Evolutionary conservation across 2,797 vertebrate species (phyloP), one percentile per base, ranked within the genome.

Genomic region (Coregonus sp.): DNA sequence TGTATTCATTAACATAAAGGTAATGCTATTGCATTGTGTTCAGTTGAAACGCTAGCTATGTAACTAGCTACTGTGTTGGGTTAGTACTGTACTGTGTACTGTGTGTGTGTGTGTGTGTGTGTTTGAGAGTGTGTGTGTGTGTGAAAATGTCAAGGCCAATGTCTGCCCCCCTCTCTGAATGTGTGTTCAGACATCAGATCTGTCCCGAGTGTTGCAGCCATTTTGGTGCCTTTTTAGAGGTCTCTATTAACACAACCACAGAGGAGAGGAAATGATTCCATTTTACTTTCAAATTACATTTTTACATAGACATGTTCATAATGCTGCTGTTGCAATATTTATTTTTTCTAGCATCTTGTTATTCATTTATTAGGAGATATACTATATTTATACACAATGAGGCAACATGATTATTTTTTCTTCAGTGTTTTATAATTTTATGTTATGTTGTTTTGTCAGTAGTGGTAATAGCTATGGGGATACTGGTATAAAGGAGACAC

Each of bases 101-200:
- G 6, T 65, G 35, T 29, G 14, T n/a, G 33, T 31, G 18, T 20
- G 35, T 9, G 61, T 33, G 40, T 83, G 69, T 47, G 20, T 18
- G 50, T 65, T 12, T 72, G 25, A 70, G 5, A 56, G 50, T 40
- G 14, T 74, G 25, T 71, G 68, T 52, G 73, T 77, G 54, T 79
- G 70, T 82, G 69, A 79, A 81, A 87, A 84, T 84, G 78, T 75
- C 40, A 78, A 37, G 65, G 70, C 84, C 69, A 25, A 77, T 80
- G 59, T 56, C 78, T 80, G 83, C 72, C 75, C 52, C 40, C 73
- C 75, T 76, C 75, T 69, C 74, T 83, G 69, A 80, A 69, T 50
- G 47, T 72, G 78, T 61, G 74, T 79, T 74, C 73, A 67, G 33
- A 85, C 85, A 86, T 87, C 51, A 85, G 84, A 85, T 78, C 1